phyloP scores from a whole-genome alignment of 2,888 invertebrate species.

The Drosophila eohydei region DNA sequence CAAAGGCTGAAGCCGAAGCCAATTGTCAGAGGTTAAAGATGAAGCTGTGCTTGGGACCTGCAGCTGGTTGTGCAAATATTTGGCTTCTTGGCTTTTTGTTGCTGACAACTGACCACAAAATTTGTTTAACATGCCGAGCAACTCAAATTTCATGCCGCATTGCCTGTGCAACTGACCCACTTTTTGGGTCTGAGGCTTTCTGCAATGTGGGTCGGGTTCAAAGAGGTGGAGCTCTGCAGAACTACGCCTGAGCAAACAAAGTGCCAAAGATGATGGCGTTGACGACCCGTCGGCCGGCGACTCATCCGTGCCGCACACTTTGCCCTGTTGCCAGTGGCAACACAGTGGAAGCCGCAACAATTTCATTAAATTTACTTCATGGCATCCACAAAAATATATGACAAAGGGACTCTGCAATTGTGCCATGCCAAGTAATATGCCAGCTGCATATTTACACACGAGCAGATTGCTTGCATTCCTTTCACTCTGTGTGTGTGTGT shows the following conservation, averaged over 20 bases:
- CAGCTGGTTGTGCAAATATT: constrained; percentile 71
- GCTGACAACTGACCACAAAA: constrained; percentile 75
- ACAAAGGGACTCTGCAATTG: constrained; percentile 60
- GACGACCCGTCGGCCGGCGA: constrained; percentile 23
- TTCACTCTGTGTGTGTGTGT: not conserved
- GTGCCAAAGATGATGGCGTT: constrained; percentile 41
- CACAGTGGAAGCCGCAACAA: constrained; percentile 69
- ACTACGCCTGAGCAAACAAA: constrained; percentile 49
- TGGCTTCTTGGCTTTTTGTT: constrained; percentile 64
- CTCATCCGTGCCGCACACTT: constrained; percentile 43
- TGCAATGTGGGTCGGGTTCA: constrained; percentile 21
- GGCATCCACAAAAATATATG: constrained; percentile 58
- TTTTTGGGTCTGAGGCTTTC: constrained; percentile 19
- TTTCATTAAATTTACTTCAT: constrained; percentile 69
- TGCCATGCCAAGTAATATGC: constrained; percentile 36
- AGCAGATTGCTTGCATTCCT: constrained; percentile 20
- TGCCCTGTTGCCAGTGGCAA: constrained; percentile 58
- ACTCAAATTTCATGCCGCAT: constrained; percentile 76
- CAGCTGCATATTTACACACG: constrained; percentile 46
- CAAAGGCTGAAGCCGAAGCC: constrained; percentile 11
- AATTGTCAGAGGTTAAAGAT: constrained; percentile 13
- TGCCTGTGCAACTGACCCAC: constrained; percentile 68
- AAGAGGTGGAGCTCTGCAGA: not conserved
- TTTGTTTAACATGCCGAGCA: constrained; percentile 67
- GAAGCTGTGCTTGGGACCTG: constrained; percentile 14